Conservation (phyloP, 2,888 invertebrate species). For the Lacanobia oleracea region DNA sequence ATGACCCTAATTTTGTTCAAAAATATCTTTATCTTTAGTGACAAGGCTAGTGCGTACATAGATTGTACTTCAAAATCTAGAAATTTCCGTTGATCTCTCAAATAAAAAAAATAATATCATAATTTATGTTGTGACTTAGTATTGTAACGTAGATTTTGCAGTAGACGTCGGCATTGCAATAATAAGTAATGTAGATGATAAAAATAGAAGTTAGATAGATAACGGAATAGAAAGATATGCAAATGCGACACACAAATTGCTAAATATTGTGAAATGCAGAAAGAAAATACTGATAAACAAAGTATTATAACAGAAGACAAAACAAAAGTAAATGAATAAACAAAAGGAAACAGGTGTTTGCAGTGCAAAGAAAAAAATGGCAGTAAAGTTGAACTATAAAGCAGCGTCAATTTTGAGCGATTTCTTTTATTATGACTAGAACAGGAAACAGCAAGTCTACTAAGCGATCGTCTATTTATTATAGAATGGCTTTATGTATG, state of each 20-base stretch:
- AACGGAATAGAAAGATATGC: constrained; percentile 13
- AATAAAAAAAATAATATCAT: constrained; percentile 2
- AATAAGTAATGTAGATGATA: neutral
- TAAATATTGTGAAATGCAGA: constrained; percentile 29
- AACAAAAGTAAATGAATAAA: constrained; percentile 23
- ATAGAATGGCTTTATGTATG: no score
- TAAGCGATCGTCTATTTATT: neutral
- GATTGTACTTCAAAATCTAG: constrained; percentile 46
- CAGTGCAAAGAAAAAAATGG: neutral
- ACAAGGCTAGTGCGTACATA: constrained; percentile 48
- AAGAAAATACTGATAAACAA: constrained; percentile 28
- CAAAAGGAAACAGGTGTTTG: constrained; percentile 21
- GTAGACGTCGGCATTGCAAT: neutral
- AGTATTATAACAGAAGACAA: constrained; percentile 3
- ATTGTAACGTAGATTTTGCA: neutral
- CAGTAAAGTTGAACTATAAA: constrained; percentile 12
- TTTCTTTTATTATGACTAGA: neutral
- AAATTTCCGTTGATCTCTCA: constrained; percentile 35
- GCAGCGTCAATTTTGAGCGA: neutral
- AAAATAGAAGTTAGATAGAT: constrained; percentile 12
- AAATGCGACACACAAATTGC: constrained; percentile 20
- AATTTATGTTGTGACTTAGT: neutral
- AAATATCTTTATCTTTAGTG: constrained; percentile 57
- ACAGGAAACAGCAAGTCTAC: neutral
- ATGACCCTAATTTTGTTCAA: constrained; percentile 56